Evolutionary conservation across 1,140 invertebrate species (phyloP).

Genomic region (Nasonia vitripennis): DNA sequence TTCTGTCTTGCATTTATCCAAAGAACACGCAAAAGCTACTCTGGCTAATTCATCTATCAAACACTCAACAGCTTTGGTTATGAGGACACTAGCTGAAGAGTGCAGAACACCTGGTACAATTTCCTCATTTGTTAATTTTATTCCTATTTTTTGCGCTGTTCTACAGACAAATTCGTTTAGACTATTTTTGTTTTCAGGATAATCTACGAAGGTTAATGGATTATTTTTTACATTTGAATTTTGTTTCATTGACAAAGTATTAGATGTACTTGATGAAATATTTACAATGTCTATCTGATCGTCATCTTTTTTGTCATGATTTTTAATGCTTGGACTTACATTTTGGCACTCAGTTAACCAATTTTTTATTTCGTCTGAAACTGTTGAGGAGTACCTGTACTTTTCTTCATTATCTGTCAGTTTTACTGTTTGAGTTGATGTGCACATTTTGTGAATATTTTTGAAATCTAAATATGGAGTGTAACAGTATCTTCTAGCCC

Average conservation of each 20-base stretch:
- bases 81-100: conserved; percentile 61
- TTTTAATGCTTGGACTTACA: conserved; percentile 3
- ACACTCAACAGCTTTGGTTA: conserved; percentile 67
- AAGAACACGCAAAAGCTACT: conserved; percentile 64
- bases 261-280: conserved; percentile 32
- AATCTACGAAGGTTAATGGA: conserved; percentile 57
- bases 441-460: conserved; percentile 56
- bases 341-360: conserved; percentile 35
- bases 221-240: conserved; percentile 22
- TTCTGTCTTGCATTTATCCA: conserved; percentile 60
- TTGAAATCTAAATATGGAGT: conserved; percentile 59
- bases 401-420: conserved; percentile 39
- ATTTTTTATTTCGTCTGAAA: conserved; percentile 23
- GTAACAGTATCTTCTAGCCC: conserved; percentile 75
- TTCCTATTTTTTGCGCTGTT: conserved; percentile 63
- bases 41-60: conserved; percentile 67
- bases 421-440: conserved; percentile 59
- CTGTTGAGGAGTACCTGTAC: conserved; percentile 43
- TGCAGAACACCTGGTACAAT: conserved; percentile 65
- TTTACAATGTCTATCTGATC: conserved; percentile 58
- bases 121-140: conserved; percentile 65
- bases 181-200: conserved; percentile 57
- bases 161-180: conserved; percentile 65
- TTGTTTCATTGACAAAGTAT: conserved; percentile 35
- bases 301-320: conserved; percentile 42